These are phyloP conservation scores for Morinoia aosen DNA, from an alignment of 2,888 invertebrate genomes.

Conservation along the genomic window DNA sequence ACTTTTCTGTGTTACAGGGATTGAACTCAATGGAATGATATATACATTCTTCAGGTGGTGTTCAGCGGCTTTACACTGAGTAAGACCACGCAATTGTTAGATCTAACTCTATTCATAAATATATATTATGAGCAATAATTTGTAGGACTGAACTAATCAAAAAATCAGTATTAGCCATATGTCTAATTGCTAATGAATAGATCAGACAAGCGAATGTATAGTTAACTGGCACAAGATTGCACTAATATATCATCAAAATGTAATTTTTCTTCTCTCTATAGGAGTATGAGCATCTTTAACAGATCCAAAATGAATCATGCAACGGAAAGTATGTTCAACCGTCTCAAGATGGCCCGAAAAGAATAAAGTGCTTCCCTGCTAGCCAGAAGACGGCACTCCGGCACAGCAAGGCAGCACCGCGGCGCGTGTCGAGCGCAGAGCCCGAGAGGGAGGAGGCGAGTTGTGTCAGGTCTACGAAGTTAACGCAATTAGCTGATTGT, in stretches of 20 bases:
- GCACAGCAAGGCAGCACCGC: not conserved
- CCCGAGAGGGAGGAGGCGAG: not conserved
- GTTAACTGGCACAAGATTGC: not conserved
- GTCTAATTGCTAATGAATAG: too few species aligned
- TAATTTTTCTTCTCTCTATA: not conserved
- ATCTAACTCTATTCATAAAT: not conserved
- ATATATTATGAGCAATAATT: not conserved
- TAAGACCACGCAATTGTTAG: too few species aligned
- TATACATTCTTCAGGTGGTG: too few species aligned
- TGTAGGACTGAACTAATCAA: not conserved
- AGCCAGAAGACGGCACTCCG: not conserved
- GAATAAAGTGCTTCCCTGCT: not conserved
- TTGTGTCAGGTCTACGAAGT: slow-evolving; percentile 8
- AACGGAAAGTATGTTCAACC: not conserved
- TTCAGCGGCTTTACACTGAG: too few species aligned
- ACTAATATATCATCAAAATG: too few species aligned
- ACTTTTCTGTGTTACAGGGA: too few species aligned
- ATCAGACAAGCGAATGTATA: not conserved
- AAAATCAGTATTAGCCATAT: too few species aligned
- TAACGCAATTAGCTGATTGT: slow-evolving; percentile 49
- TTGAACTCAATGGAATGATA: too few species aligned
- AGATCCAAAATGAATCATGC: not conserved
- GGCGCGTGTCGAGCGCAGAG: not conserved
- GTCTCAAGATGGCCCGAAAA: not conserved
- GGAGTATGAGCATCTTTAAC: not conserved